A percentile compares a stretch with the other conserved stretches of the same genome.
phyloP scores from a whole-genome alignment of 2,888 invertebrate genomes.

The Drosophila mettleri region DNA sequence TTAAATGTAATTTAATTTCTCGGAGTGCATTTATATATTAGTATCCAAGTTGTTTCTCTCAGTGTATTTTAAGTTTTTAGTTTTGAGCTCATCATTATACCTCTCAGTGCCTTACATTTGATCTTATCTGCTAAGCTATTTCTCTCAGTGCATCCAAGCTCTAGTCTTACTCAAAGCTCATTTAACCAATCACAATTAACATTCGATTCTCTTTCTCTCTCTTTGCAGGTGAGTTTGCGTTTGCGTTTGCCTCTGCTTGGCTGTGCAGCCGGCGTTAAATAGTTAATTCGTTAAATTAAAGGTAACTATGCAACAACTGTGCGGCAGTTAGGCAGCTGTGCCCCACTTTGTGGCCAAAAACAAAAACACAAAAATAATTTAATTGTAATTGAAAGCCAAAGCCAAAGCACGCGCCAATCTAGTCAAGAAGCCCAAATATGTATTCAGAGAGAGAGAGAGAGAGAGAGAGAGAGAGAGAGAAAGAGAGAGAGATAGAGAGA shows the following conservation, averaged over 20 bases:
- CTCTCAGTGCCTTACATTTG: background rate
- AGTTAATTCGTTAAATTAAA: constrained; percentile 67
- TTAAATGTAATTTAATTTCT: background rate
- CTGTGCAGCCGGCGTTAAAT: constrained; percentile 43
- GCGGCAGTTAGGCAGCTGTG: constrained; percentile 61
- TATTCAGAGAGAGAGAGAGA: background rate
- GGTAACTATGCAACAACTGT: constrained; percentile 42
- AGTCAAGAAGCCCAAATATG: constrained; percentile 42
- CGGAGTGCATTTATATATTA: too few relatives aligned
- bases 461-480: too few relatives aligned
- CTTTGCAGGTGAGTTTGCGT: constrained; percentile 71
- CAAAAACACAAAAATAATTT: background rate
- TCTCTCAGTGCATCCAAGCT: constrained; percentile 5
- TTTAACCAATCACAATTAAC: constrained; percentile 47
- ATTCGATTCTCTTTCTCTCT: constrained; percentile 29
- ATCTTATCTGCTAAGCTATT: background rate
- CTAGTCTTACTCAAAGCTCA: constrained; percentile 23
- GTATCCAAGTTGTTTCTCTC: background rate
- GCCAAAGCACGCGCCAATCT: constrained; percentile 62
- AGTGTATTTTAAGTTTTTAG: background rate
- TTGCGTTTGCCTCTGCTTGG: background rate
- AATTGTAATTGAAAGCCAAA: constrained; percentile 37
- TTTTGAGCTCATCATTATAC: background rate
- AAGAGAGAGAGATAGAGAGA: constrained; percentile 1
- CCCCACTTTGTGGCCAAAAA: constrained; percentile 52